phyloP scores from a whole-genome alignment of 2,797 vertebrate species.

The Centroberyx gerrardi region DNA sequence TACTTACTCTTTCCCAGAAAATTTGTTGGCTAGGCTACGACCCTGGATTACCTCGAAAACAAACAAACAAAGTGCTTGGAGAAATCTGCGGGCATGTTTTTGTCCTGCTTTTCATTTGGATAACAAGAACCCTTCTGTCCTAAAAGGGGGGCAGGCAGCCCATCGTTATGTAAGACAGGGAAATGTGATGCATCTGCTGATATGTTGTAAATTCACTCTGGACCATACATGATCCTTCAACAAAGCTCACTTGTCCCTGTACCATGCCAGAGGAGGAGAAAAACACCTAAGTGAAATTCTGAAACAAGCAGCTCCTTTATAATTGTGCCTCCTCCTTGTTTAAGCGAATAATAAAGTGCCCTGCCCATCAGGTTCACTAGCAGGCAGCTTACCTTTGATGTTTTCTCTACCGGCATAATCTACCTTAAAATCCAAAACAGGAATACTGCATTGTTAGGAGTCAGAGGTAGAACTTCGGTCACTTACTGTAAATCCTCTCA shows the following conservation, averaged over 20 bases:
- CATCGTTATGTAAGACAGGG: conserved; percentile 78
- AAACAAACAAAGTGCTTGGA: conserved; percentile 70
- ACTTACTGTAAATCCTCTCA: neutral
- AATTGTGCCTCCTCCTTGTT: conserved; percentile 12
- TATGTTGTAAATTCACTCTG: conserved; percentile 74
- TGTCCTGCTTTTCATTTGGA: conserved; percentile 77
- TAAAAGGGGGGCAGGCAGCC: conserved; percentile 69
- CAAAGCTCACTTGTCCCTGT: conserved; percentile 72
- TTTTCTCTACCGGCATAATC: neutral
- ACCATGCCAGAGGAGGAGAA: conserved; percentile 36
- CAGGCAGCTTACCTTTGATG: neutral
- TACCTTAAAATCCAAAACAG: neutral
- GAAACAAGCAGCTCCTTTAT: conserved; percentile 48
- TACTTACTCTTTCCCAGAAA: conserved; percentile 42
- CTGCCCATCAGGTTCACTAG: conserved; percentile 19
- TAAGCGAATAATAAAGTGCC: conserved; percentile 19
- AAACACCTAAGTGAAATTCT: conserved; percentile 39
- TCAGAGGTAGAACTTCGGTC: no score
- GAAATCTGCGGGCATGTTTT: conserved; percentile 75
- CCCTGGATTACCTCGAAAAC: conserved; percentile 73
- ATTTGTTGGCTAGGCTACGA: conserved; percentile 57
- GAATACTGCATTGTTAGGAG: neutral
- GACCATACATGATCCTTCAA: conserved; percentile 66
- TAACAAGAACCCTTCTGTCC: conserved; percentile 83
- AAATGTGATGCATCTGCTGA: conserved; percentile 84